These are phyloP conservation scores for Drosophila hydei DNA, from an alignment of 1,140 invertebrate species.

Conservation along the genomic window DNA sequence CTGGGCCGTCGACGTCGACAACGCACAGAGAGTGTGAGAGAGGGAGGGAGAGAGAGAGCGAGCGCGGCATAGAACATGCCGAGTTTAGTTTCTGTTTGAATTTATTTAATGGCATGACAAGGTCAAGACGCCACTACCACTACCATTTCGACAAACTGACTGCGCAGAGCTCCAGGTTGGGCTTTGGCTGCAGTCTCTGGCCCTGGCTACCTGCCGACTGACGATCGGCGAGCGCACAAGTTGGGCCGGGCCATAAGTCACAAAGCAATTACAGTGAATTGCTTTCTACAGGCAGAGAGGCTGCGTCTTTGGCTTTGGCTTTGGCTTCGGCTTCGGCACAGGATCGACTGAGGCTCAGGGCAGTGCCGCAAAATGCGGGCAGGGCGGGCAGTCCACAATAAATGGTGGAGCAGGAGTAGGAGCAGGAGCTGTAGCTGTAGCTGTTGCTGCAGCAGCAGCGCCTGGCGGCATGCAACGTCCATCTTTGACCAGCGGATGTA, in stretches of 20 bases:
- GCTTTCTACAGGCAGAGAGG: conserved; percentile 63
- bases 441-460: conserved; percentile 46
- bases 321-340: neutral
- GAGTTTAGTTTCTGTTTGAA: conserved; percentile 78
- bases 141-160: conserved; percentile 51
- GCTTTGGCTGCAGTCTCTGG: conserved; percentile 18
- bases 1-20: conserved; percentile 22
- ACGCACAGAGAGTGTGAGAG: conserved; percentile 1
- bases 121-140: conserved; percentile 75
- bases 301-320: neutral
- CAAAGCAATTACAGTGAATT: conserved; percentile 83
- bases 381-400: conserved; percentile 50
- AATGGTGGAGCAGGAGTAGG: conserved; percentile 54
- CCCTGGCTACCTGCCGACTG: conserved; percentile 62
- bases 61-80: conserved; percentile 28
- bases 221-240: conserved; percentile 65
- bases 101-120: conserved; percentile 81
- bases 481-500: conserved; percentile 41
- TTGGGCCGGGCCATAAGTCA: conserved; percentile 81
- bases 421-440: conserved; percentile 4
- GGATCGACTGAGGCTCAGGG: neutral
- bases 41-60: conserved; percentile 19
- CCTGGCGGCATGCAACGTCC: conserved; percentile 61
- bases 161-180: conserved; percentile 8
- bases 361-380: neutral